Evolutionary conservation across 2,888 invertebrate species (phyloP), one percentile per base, ranked within the genome.

Genomic region (Synergus japonicus): DNA sequence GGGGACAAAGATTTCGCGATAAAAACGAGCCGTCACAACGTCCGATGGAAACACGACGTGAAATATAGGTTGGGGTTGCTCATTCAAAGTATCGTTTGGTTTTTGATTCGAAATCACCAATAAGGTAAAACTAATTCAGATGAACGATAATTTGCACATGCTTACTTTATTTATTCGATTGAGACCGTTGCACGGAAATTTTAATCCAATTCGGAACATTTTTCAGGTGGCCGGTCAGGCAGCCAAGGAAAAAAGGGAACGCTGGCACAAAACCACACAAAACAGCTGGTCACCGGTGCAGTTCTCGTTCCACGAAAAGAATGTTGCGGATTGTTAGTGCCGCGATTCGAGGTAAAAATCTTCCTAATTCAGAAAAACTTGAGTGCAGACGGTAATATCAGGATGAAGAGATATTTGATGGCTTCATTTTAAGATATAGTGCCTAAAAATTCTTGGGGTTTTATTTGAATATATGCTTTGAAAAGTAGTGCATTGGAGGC

Each of bases 191-290:
- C 89, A 91, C 89, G 92, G 90, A 87, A 91, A 92, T 92, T 92
- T 92, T 87, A 91, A 87, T 87, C 92, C 91, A 87, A 92, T 88
- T 91, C 92, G 92, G 86, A 92, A 90, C 92, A 92, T 92, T 89
- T 89, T 91, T 88, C 86, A 88, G 85, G 87, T 87, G 88, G 88
- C 89, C 90, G 89, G 89, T 88, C 86, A 86, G 87, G 86, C 89
- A 88, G 89, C 79, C 69, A 82, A 80, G 64, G 76, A 76, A 83
- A 82, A 80, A 80, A 73, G 78, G 81, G 82, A 82, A 83, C 80
- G 63, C 29, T 67, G 82, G 82, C 73, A 87, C 88, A 87, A 89
- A 89, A 29, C 29, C 29, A 90, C 90, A 86, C 88, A 87, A 89
- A 89, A 90, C 90, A 90, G 90, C 89, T 89, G 90, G 88, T 84